phyloP scores from a whole-genome alignment of 2,113 vertebrate species.

The Vulpes vulpes region DNA sequence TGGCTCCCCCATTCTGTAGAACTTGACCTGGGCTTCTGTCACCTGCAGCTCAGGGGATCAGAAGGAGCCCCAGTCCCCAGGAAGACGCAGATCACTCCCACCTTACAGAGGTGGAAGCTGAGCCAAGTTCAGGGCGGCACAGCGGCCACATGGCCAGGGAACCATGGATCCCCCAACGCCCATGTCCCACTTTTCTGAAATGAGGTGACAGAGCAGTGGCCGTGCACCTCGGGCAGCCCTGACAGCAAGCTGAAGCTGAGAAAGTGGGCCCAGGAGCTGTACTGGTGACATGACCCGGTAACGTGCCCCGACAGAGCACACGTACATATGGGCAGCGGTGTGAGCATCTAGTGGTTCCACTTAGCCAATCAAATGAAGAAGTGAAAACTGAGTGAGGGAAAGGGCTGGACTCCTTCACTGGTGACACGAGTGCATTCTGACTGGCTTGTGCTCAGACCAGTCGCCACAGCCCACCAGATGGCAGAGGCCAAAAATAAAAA shows the following conservation, averaged over 20 bases:
- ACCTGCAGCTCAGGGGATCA: not conserved
- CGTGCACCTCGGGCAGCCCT: not conserved
- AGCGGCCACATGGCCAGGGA: not conserved
- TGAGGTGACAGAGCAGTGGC: not conserved
- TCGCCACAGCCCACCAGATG: not conserved
- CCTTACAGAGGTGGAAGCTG: not conserved
- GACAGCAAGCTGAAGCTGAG: not conserved
- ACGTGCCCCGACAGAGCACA: not conserved
- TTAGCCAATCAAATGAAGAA: not conserved
- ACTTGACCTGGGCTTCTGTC: not conserved
- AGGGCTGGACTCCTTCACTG: not conserved
- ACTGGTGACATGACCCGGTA: not conserved
- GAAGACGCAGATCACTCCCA: not conserved
- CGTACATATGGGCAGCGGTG: not conserved
- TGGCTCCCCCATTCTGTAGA: too few species aligned
- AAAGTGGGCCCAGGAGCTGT: not conserved
- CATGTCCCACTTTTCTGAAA: not conserved
- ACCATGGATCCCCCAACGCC: not conserved
- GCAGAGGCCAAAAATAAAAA: constrained; percentile 69
- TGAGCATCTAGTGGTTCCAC: not conserved
- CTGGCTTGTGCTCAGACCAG: not conserved
- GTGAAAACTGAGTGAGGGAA: not conserved
- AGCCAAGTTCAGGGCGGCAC: not conserved
- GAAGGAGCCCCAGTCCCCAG: not conserved
- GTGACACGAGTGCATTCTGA: not conserved